Conservation (phyloP, 2,797 vertebrate genomes). For the Eospalax fontanierii region DNA sequence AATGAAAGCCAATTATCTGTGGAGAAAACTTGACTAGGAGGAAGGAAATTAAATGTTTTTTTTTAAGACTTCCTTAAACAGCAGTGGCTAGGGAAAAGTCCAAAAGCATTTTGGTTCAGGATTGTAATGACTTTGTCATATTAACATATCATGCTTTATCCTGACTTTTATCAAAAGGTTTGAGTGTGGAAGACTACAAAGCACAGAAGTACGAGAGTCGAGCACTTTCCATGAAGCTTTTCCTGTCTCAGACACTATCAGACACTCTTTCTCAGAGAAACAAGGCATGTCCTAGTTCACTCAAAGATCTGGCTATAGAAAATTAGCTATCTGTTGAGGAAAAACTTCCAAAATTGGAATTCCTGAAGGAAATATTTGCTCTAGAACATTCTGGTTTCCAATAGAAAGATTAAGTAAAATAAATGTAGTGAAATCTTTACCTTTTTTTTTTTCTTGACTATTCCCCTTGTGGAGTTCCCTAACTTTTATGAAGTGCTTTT, state of each 20-base stretch:
- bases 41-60: conserved; percentile 90
- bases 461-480: conserved; percentile 52
- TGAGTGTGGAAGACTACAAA: conserved; percentile 81
- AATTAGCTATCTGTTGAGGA: neutral
- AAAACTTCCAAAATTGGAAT: neutral
- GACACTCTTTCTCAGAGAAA: neutral
- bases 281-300: conserved; percentile 82
- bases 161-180: conserved; percentile 87
- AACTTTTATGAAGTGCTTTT: conserved; percentile 70
- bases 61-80: conserved; percentile 89
- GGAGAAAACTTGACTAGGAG: conserved; percentile 89
- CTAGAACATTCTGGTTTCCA: conserved; percentile 17
- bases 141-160: conserved; percentile 88
- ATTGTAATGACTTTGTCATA: conserved; percentile 86
- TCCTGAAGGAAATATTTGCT: conserved; percentile 39
- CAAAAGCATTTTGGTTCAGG: conserved; percentile 86
- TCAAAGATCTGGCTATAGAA: neutral
- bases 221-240: conserved; percentile 68
- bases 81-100: conserved; percentile 87
- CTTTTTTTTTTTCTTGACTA: conserved; percentile 33
- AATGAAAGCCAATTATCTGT: conserved; percentile 90
- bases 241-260: conserved; percentile 65
- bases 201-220: conserved; percentile 72
- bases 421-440: conserved; percentile 45
- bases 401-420: conserved; percentile 17